A percentile compares a stretch with the other conserved stretches of the same genome.
Conservation (phyloP, 2,113 vertebrate genomes). For the Melanotaenia duboulayi region DNA sequence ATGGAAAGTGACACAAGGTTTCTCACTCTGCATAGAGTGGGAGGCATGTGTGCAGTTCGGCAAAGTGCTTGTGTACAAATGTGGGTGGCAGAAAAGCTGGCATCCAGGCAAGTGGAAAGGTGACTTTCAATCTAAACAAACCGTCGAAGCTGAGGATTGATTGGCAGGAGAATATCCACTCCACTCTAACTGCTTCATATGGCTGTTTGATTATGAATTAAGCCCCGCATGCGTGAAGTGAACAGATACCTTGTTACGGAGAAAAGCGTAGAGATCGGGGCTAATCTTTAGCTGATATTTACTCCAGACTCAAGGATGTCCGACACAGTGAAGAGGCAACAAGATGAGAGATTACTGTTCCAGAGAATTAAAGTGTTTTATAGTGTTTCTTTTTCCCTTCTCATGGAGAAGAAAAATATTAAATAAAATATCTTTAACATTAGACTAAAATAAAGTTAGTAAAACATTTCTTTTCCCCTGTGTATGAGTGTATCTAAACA, state of each 20-base stretch:
- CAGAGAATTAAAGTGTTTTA: background rate
- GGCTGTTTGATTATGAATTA: slow-evolving; percentile 55
- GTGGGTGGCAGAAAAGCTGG: slow-evolving; percentile 23
- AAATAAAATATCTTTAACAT: background rate
- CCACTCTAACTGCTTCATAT: slow-evolving; percentile 12
- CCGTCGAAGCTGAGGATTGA: slow-evolving; percentile 41
- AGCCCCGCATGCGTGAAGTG: slow-evolving; percentile 24
- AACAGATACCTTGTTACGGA: slow-evolving; percentile 36
- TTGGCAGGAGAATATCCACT: slow-evolving; percentile 49
- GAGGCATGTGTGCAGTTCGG: slow-evolving; percentile 19
- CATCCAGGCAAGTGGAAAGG: slow-evolving; percentile 50
- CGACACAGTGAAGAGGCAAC: slow-evolving; percentile 22
- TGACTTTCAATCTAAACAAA: slow-evolving; percentile 58
- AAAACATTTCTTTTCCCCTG: too few relatives aligned
- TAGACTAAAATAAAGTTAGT: too few relatives aligned
- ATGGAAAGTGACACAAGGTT: slow-evolving; percentile 46
- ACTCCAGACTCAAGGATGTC: slow-evolving; percentile 36
- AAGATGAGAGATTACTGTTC: slow-evolving; percentile 31
- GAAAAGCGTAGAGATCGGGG: slow-evolving; percentile 36
- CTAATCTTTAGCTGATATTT: slow-evolving; percentile 63
- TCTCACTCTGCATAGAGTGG: slow-evolving; percentile 22
- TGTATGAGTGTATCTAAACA: background rate
- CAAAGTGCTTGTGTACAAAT: slow-evolving; percentile 5
- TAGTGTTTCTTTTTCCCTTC: background rate
- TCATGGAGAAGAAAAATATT: background rate